A percentile compares a stretch with the other conserved stretches of the same genome.
phyloP scores from a whole-genome alignment of 2,888 invertebrate genomes.

The Bhutanitis thaidina region DNA sequence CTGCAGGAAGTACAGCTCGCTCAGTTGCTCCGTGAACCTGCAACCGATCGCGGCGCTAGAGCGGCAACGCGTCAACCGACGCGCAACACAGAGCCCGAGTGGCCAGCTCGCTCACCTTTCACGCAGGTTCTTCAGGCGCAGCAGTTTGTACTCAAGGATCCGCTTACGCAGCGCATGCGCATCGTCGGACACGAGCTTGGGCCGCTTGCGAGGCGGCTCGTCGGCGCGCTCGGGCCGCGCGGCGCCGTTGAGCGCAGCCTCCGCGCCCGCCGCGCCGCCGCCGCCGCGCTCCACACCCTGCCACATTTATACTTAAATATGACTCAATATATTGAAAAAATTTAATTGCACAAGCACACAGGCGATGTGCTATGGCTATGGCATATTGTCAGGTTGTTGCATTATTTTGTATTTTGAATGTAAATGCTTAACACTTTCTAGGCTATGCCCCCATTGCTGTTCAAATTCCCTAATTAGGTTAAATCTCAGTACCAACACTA shows the following conservation, averaged over 20 bases:
- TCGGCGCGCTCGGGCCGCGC: constrained; percentile 31
- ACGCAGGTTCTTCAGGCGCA: constrained; percentile 83
- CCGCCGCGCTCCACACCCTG: constrained; percentile 59
- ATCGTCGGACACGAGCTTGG: constrained; percentile 41
- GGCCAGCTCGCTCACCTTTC: constrained; percentile 72
- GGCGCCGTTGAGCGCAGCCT: constrained; percentile 39
- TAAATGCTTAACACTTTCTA: too few species aligned
- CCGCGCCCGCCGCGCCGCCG: constrained; percentile 32
- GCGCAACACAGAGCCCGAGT: not conserved
- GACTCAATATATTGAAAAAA: too few species aligned
- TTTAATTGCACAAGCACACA: too few species aligned
- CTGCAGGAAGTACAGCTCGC: constrained; percentile 93
- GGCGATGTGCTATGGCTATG: too few species aligned
- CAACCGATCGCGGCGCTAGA: constrained; percentile 29
- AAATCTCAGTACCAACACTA: too few species aligned
- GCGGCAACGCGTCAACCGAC: constrained; percentile 22
- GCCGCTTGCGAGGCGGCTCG: constrained; percentile 59
- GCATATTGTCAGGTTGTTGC: too few species aligned
- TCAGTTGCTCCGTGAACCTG: constrained; percentile 87
- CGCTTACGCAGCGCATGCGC: constrained; percentile 79
- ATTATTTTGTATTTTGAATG: too few species aligned
- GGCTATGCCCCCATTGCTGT: too few species aligned
- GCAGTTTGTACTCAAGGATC: constrained; percentile 85
- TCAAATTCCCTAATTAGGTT: too few species aligned
- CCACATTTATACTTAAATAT: too few species aligned